A percentile compares a stretch with the other conserved stretches of the same genome.
phyloP scores from a whole-genome alignment of 2,888 invertebrate species.

The Scrobipalpa atriplicella region DNA sequence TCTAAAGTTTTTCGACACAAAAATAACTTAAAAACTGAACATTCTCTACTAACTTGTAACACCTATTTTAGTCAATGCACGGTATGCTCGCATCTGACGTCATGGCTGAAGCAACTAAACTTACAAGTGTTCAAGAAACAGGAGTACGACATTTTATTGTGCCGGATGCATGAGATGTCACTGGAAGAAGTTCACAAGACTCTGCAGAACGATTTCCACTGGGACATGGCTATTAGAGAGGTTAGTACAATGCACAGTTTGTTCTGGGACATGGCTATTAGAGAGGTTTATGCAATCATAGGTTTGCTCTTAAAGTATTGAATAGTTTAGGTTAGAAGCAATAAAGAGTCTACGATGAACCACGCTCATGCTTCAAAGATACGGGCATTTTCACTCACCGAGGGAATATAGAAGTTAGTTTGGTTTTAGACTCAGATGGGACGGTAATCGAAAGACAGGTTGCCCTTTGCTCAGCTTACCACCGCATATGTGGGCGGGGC shows the following conservation, averaged over 20 bases:
- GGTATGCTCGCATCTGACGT: conserved; percentile 74
- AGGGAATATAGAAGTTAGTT: no score
- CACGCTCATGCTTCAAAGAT: no score
- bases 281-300: conserved; percentile 62
- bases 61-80: conserved; percentile 63
- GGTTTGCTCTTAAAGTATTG: no score
- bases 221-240: conserved; percentile 82
- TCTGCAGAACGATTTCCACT: conserved; percentile 78
- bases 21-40: neutral
- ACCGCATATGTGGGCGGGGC: no score
- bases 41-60: conserved; percentile 6
- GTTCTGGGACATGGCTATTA: conserved; percentile 66
- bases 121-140: conserved; percentile 80
- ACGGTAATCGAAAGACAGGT: no score
- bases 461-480: no score
- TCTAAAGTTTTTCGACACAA: neutral
- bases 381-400: no score
- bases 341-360: no score
- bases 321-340: no score
- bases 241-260: conserved; percentile 39
- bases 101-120: conserved; percentile 80
- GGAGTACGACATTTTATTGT: conserved; percentile 77
- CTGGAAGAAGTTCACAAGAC: conserved; percentile 62
- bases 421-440: no score
- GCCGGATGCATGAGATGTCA: conserved; percentile 67